phyloP scores from a whole-genome alignment of 2,888 invertebrate species.

The Andrena trimmerana region DNA sequence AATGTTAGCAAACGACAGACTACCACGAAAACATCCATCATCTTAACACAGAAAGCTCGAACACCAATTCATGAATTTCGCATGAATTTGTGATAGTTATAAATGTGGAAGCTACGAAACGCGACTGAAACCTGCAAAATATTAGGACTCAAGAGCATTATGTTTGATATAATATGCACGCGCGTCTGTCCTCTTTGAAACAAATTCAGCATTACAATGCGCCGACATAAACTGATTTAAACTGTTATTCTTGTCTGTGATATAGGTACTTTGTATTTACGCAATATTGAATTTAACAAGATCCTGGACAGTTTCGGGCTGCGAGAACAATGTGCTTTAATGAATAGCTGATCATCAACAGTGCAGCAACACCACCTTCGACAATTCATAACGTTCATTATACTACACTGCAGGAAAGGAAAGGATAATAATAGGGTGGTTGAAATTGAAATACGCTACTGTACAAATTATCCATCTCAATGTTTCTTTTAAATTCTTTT shows the following conservation, averaged over 20 bases:
- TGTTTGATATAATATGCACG: conserved; percentile 4
- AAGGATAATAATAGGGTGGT: background rate
- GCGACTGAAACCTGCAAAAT: background rate
- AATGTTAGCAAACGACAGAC: background rate
- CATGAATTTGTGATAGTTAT: background rate
- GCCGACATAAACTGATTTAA: background rate
- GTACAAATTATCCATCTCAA: background rate
- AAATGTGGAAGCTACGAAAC: background rate
- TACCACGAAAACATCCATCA: background rate
- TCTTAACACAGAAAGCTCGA: background rate
- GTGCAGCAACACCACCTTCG: background rate
- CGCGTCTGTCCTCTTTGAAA: background rate
- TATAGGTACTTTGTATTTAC: background rate
- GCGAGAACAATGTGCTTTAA: conserved; percentile 6
- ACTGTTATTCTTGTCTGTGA: background rate
- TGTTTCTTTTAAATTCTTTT: no score
- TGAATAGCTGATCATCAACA: conserved; percentile 5
- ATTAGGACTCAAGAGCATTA: background rate
- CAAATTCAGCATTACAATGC: background rate
- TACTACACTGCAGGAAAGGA: background rate
- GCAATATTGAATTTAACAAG: background rate
- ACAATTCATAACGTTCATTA: background rate
- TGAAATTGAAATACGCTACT: background rate
- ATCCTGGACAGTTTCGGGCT: background rate
- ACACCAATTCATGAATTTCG: background rate